A percentile compares a stretch with the other conserved stretches of the same genome.
Conservation (phyloP, 2,797 vertebrate genomes). For the Pipistrellus pygmaeus region DNA sequence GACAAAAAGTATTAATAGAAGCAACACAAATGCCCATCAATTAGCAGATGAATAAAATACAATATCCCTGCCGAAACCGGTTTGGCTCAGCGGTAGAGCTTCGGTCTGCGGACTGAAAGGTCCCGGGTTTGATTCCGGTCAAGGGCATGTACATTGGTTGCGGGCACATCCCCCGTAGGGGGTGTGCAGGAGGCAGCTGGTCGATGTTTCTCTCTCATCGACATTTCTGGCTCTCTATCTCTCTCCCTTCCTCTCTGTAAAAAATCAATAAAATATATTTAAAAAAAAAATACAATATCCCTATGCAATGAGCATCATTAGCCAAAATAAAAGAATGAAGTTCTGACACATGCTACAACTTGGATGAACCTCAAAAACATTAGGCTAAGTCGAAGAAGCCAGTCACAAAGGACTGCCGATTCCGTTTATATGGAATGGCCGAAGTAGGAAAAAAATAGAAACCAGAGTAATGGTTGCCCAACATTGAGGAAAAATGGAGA, state of each 20-base stretch:
- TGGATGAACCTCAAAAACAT: neutral
- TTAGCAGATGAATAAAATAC: constrained; percentile 7
- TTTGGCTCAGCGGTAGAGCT: too few relatives aligned
- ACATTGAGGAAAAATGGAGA: neutral
- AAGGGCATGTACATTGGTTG: too few relatives aligned
- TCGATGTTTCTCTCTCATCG: too few relatives aligned
- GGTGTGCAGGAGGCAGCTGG: too few relatives aligned
- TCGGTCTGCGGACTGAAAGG: too few relatives aligned
- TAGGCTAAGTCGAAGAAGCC: neutral
- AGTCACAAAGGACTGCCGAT: neutral
- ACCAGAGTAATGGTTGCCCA: neutral
- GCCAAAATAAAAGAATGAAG: neutral
- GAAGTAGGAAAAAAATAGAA: neutral
- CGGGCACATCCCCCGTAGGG: too few relatives aligned
- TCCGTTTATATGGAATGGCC: neutral
- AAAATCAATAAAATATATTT: too few relatives aligned
- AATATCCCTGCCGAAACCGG: too few relatives aligned
- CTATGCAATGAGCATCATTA: neutral
- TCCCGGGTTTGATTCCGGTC: too few relatives aligned
- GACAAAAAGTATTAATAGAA: constrained; percentile 38
- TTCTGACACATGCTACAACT: neutral
- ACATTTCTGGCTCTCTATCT: too few relatives aligned
- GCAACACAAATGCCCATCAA: neutral
- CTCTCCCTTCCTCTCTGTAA: too few relatives aligned
- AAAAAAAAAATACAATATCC: neutral